phyloP scores from a whole-genome alignment of 1,140 invertebrate species.

The Aphelinus certus region DNA sequence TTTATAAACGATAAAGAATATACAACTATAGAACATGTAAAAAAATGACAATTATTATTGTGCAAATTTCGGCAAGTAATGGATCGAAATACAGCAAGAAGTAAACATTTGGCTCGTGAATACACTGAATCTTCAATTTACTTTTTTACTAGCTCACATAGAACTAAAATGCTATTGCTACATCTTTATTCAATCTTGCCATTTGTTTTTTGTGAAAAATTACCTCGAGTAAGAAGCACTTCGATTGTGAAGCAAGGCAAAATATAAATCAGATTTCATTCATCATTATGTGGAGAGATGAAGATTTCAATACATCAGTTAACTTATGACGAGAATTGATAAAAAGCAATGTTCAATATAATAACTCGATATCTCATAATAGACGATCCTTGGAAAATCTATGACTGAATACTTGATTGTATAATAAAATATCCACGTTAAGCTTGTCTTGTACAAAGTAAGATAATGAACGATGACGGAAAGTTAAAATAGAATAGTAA shows the following conservation, averaged over 20 bases:
- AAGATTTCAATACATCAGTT: too few species aligned
- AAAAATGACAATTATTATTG: slow-evolving; percentile 1
- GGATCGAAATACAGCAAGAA: slow-evolving; percentile 14
- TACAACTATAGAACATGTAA: neutral
- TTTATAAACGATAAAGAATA: neutral
- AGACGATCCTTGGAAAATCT: too few species aligned
- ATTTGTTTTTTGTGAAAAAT: slow-evolving; percentile 39
- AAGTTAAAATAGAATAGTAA: neutral
- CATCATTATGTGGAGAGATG: neutral
- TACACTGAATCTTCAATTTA: slow-evolving; percentile 8
- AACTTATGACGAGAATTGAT: too few species aligned
- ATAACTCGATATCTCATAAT: too few species aligned
- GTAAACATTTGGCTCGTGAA: slow-evolving; percentile 3
- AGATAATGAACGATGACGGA: neutral
- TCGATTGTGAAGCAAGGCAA: slow-evolving; percentile 54
- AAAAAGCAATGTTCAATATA: too few species aligned
- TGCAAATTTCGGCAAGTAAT: slow-evolving; percentile 3
- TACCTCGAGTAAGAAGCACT: slow-evolving; percentile 58
- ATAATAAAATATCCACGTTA: neutral
- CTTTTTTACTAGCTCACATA: slow-evolving; percentile 16
- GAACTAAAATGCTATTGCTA: slow-evolving; percentile 25
- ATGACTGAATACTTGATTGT: too few species aligned
- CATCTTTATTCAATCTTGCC: slow-evolving; percentile 17
- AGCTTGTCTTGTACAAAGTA: slow-evolving; percentile 22
- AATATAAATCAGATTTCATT: slow-evolving; percentile 32